phyloP scores from a whole-genome alignment of 2,888 invertebrate genomes.

The Fabriciana adippe region DNA sequence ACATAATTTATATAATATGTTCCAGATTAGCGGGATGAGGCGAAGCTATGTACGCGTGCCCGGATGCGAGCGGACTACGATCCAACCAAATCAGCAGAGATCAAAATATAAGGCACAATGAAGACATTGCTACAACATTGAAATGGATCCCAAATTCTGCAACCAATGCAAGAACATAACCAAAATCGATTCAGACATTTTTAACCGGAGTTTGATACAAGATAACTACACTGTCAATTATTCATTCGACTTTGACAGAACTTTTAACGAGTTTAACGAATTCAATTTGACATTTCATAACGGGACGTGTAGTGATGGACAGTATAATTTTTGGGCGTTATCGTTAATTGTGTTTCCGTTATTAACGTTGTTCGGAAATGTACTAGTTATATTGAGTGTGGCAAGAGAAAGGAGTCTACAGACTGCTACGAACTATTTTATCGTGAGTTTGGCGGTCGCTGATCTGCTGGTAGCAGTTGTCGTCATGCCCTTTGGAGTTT shows the following conservation, averaged over 20 bases:
- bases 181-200: slow-evolving; percentile 48
- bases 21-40: slow-evolving; percentile 29
- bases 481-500: slow-evolving; percentile 99
- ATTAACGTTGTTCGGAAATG: slow-evolving; percentile 97
- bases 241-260: slow-evolving; percentile 47
- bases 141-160: slow-evolving; percentile 38
- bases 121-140: slow-evolving; percentile 19
- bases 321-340: slow-evolving; percentile 92
- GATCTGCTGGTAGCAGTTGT: slow-evolving; percentile 98
- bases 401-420: slow-evolving; percentile 94
- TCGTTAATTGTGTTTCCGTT: slow-evolving; percentile 94
- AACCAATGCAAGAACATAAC: slow-evolving; percentile 58
- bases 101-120: slow-evolving; percentile 22
- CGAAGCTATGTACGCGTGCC: slow-evolving; percentile 13
- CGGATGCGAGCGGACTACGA: neutral
- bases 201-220: neutral
- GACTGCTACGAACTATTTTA: slow-evolving; percentile 99
- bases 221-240: slow-evolving; percentile 35
- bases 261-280: slow-evolving; percentile 58
- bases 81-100: slow-evolving; percentile 17
- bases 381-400: slow-evolving; percentile 97
- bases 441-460: slow-evolving; percentile 97
- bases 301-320: slow-evolving; percentile 68
- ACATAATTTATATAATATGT: slow-evolving; percentile 22
- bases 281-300: slow-evolving; percentile 62